A percentile compares a stretch with the other conserved stretches of the same genome.
phyloP scores from a whole-genome alignment of 2,797 vertebrate genomes.

The Ctenopoma multispine region DNA sequence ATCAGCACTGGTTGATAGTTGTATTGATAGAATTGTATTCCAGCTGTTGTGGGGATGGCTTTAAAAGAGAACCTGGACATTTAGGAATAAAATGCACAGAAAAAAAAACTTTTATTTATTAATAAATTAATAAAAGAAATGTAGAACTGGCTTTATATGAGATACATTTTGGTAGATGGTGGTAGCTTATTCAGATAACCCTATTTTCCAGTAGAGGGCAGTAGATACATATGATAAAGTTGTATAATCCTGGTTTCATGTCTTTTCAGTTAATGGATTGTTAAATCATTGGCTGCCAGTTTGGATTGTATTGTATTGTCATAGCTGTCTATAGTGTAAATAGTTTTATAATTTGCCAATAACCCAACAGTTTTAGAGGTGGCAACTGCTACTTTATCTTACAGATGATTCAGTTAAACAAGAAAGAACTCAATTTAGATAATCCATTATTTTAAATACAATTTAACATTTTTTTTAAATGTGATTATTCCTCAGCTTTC shows the following conservation, averaged over 20 bases:
- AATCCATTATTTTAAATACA: too few species aligned
- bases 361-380: too few species aligned
- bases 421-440: too few species aligned
- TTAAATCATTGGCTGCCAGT: constrained; percentile 28
- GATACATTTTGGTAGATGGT: neutral
- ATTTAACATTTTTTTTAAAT: too few species aligned
- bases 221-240: neutral
- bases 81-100: neutral
- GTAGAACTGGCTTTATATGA: neutral
- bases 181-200: neutral
- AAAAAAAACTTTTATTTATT: too few species aligned
- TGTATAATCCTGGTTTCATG: neutral
- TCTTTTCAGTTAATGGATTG: constrained; percentile 3
- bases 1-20: too few species aligned
- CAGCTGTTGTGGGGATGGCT: neutral
- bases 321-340: too few species aligned
- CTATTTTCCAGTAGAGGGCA: constrained; percentile 48
- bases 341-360: too few species aligned
- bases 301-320: constrained; percentile 31
- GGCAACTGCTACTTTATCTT: too few species aligned
- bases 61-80: neutral
- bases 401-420: too few species aligned
- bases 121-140: neutral
- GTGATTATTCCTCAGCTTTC: too few species aligned
- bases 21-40: neutral